phyloP scores from a whole-genome alignment of 2,888 invertebrate species.

The Ametastegia equiseti region DNA sequence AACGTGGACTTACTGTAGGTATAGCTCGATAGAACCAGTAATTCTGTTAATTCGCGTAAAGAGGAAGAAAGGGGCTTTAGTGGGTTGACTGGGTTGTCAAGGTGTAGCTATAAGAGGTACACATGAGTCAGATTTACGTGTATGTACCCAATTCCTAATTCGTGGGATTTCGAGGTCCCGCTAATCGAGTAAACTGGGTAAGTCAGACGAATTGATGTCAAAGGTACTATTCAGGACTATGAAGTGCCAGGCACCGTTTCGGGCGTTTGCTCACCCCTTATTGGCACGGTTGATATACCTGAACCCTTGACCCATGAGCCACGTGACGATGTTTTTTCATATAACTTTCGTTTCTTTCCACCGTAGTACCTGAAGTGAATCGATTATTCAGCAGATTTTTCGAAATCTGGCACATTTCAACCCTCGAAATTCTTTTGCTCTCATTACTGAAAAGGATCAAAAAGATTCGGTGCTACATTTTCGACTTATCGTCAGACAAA shows the following conservation, averaged over 20 bases:
- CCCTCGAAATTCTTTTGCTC: too few relatives aligned
- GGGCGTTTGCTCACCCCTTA: background rate
- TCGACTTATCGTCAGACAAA: too few relatives aligned
- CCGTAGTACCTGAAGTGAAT: background rate
- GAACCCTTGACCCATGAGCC: slow-evolving; percentile 21
- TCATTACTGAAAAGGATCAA: too few relatives aligned
- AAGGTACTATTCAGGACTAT: background rate
- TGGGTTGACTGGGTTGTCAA: background rate
- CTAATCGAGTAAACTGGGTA: slow-evolving; percentile 10
- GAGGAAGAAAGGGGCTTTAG: background rate
- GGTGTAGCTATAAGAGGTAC: background rate
- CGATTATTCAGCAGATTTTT: background rate
- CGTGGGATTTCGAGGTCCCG: background rate
- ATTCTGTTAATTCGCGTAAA: background rate
- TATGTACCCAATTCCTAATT: background rate
- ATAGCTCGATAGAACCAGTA: background rate
- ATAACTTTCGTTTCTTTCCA: background rate
- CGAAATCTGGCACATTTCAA: background rate
- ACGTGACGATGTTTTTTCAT: background rate
- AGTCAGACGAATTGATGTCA: background rate
- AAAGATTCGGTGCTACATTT: too few relatives aligned
- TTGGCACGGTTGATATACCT: slow-evolving; percentile 12
- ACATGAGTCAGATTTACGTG: background rate
- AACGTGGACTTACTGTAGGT: background rate
- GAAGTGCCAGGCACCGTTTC: slow-evolving; percentile 19